Percentiles rank a stretch among this genome's conserved stretches.
Evolutionary conservation across 2,888 invertebrate genomes (phyloP).

Genomic region (Leptarthrus brevirostris): DNA sequence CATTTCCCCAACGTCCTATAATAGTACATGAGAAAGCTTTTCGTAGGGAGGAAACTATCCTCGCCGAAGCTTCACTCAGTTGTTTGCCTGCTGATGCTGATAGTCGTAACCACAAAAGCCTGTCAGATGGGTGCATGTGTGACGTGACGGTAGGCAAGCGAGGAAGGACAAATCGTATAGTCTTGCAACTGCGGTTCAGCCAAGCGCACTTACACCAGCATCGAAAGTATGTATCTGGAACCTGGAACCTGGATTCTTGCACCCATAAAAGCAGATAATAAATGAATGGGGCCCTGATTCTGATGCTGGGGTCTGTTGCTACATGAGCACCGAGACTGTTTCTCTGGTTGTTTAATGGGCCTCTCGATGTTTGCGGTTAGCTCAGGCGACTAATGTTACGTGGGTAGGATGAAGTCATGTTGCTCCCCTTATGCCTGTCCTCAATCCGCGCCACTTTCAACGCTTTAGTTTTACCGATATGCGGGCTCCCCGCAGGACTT

Average conservation of each 20-base stretch:
- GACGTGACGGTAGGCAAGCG: not conserved
- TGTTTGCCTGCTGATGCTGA: not conserved
- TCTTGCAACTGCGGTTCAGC: not conserved
- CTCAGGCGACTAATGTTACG: conserved; percentile 14
- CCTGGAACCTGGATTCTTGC: not conserved
- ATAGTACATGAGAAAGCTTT: not conserved
- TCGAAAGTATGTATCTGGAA: no score
- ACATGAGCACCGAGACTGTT: conserved; percentile 1
- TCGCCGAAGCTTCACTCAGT: not conserved
- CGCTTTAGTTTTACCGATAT: not conserved
- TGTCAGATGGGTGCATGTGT: conserved; percentile 22
- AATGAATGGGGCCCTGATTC: not conserved
- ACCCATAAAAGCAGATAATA: conserved; percentile 15
- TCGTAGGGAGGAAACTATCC: no score
- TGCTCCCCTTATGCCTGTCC: not conserved
- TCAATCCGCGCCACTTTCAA: not conserved
- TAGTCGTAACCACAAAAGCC: not conserved
- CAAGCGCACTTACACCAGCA: not conserved
- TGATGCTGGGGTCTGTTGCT: not conserved
- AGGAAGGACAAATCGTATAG: conserved; percentile 5
- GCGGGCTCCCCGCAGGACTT: conserved; percentile 22
- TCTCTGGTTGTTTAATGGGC: conserved; percentile 28
- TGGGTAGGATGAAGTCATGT: not conserved
- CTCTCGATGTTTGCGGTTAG: conserved; percentile 36
- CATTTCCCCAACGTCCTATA: not conserved